These are phyloP conservation scores for Cosmia pyralina DNA, from an alignment of 2,888 invertebrate genomes.

Conservation along the genomic window DNA sequence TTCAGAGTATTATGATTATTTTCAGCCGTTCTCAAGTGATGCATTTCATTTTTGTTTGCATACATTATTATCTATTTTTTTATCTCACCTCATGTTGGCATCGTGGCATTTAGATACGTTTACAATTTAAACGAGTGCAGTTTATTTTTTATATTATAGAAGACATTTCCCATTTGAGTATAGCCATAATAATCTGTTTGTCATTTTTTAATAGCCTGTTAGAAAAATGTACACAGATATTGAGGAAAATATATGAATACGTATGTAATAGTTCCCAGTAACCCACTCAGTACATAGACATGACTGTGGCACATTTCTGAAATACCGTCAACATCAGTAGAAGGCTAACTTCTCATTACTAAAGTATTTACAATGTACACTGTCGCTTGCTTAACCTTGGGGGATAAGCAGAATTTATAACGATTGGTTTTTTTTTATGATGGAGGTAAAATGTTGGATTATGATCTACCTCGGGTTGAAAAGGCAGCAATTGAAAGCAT, in stretches of 20 bases:
- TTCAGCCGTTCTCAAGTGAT: no score
- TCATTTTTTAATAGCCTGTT: background rate
- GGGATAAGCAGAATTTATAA: slow-evolving; percentile 6
- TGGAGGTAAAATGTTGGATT: background rate
- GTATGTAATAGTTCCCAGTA: background rate
- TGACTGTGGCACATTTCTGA: slow-evolving; percentile 9
- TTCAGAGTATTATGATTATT: no score
- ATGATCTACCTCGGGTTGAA: slow-evolving; percentile 1
- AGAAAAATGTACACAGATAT: no score
- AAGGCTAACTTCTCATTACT: slow-evolving; percentile 38
- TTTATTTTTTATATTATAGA: no score
- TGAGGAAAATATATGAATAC: background rate
- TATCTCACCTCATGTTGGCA: no score
- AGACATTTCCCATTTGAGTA: no score
- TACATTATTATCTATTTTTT: no score
- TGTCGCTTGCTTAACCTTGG: slow-evolving; percentile 30
- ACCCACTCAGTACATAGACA: background rate
- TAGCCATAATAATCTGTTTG: background rate
- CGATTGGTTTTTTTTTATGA: background rate
- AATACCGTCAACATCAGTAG: slow-evolving; percentile 20
- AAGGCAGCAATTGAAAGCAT: background rate
- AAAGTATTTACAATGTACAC: slow-evolving; percentile 23
- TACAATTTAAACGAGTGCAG: no score
- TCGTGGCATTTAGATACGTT: no score
- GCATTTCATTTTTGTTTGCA: no score